Base-by-base conservation (phyloP, 2,888 invertebrate genomes). In the Apocheima hispidaria region DNA sequence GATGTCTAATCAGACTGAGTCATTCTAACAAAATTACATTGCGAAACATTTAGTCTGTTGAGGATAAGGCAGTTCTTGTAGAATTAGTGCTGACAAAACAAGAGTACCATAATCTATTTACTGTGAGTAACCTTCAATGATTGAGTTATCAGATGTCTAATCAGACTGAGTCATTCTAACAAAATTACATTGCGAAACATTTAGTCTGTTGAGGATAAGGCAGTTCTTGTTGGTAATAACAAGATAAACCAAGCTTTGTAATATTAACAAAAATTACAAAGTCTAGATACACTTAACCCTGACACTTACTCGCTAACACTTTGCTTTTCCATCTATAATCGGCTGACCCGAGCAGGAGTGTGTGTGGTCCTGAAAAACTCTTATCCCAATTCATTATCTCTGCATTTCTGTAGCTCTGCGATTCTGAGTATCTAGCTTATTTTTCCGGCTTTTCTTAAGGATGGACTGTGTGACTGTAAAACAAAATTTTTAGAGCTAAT, bases 61-160 rank as follows among this genome's bases (percentile, higher is more conserved):
- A 21, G 18, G 35, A 49, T 49, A 35, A 23, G n/a, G 2, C 10
- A 14, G 12, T 38, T 5, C 21, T 20, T 1, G 21, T 28, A 58
- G 35, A n/a, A n/a, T n/a, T n/a, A 26, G 16, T 51, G 18, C 28
- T 57, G 26, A 58, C 52, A 46, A 30, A 28, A 21, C 43, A 28
- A 30, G 12, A 18, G 12, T 26, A 14, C 14, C n/a, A 4, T 36
- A 35, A 28, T 48, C 40, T 41, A 20, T 28, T 18, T 10, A 20
- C n/a, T 43, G 23, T 55, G 43, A 49, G 48, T 53, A 53, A 59
- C 51, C 40, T 16, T 48, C 40, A 35, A 49, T 20, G 30, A 20
- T 46, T 33, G 40, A 44, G 46, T 36, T 60, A 53, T 58, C 57
- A 58, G 9, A 2, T 12, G 28, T 38, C 23, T 43, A 26, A 58